These are phyloP conservation scores for Drosophila hydei DNA, from an alignment of 1,140 invertebrate species.

Conservation along the genomic window DNA sequence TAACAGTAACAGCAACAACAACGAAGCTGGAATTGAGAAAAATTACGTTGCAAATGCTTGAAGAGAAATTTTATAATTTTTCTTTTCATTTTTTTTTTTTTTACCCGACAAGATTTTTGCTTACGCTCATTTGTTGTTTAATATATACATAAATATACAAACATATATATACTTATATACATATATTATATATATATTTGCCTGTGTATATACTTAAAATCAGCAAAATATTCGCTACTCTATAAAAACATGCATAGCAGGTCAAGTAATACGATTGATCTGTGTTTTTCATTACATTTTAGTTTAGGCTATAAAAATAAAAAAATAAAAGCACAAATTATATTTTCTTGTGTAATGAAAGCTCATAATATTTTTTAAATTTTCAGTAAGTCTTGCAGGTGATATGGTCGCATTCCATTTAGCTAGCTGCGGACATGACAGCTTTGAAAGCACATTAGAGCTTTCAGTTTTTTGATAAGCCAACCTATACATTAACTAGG, in stretches of 20 bases:
- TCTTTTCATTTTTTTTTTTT: conserved; percentile 39
- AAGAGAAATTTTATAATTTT: conserved; percentile 73
- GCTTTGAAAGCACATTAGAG: too few relatives aligned
- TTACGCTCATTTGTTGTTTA: conserved; percentile 67
- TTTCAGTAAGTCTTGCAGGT: too few relatives aligned
- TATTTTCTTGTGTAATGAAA: too few relatives aligned
- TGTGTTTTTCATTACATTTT: too few relatives aligned
- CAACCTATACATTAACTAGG: too few relatives aligned
- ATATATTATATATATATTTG: neutral
- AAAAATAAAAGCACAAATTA: too few relatives aligned
- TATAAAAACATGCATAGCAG: neutral
- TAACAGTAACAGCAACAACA: conserved; percentile 14
- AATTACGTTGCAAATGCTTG: conserved; percentile 74
- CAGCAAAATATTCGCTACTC: neutral
- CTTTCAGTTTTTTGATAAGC: too few relatives aligned
- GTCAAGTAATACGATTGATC: neutral
- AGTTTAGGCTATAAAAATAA: too few relatives aligned
- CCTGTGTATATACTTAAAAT: neutral
- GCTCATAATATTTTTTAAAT: too few relatives aligned
- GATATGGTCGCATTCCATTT: too few relatives aligned
- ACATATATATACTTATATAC: neutral
- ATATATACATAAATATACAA: neutral
- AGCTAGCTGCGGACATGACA: too few relatives aligned
- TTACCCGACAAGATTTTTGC: conserved; percentile 70
- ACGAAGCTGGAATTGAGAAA: conserved; percentile 67